A percentile compares a stretch with the other conserved stretches of the same genome.
phyloP scores from a whole-genome alignment of 2,888 invertebrate species.

The Drosophila colorata region DNA sequence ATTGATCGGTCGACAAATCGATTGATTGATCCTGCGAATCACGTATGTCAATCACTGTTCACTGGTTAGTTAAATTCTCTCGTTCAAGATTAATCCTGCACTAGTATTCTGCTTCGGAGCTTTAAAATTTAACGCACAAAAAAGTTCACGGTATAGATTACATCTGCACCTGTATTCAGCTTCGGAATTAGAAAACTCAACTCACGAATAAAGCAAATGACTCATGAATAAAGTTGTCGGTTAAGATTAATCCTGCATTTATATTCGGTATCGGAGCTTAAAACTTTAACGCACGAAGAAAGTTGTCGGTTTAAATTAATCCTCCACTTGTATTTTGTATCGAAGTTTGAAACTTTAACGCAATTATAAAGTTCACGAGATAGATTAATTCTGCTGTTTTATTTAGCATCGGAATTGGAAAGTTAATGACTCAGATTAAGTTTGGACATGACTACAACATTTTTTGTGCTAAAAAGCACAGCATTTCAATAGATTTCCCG shows the following conservation, averaged over 20 bases:
- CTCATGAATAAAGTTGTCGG: neutral
- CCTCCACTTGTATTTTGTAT: neutral
- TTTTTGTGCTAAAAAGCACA: too few relatives aligned
- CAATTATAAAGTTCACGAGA: neutral
- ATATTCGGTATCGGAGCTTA: neutral
- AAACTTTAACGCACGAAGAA: neutral
- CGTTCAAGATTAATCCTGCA: too few relatives aligned
- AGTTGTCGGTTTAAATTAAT: neutral
- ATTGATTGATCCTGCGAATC: neutral
- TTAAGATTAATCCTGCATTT: neutral
- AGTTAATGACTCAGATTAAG: too few relatives aligned
- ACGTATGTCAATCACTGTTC: neutral
- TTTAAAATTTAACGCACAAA: too few relatives aligned
- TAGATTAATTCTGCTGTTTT: too few relatives aligned
- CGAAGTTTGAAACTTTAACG: neutral
- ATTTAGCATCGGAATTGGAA: too few relatives aligned
- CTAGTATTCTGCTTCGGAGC: neutral
- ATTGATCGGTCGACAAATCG: neutral
- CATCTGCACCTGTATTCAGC: neutral
- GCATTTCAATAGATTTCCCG: too few relatives aligned
- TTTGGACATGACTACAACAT: too few relatives aligned
- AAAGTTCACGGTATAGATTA: neutral
- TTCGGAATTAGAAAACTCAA: neutral
- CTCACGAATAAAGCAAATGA: too few relatives aligned
- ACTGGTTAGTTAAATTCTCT: neutral